Conservation (phyloP, 2,113 vertebrate species). For the Mormoops blainvillei region DNA sequence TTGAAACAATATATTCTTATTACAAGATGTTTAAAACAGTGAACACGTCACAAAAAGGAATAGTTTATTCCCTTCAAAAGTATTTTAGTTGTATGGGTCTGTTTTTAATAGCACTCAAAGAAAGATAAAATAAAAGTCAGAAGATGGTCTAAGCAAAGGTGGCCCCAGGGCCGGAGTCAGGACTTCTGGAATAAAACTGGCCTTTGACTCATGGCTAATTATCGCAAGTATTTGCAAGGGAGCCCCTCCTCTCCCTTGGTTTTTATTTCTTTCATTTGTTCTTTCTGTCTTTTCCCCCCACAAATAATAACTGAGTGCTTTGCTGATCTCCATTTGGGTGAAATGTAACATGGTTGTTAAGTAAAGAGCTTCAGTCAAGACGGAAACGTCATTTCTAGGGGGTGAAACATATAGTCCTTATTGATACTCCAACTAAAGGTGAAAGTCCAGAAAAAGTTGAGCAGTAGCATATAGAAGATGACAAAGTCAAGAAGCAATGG, state of each 20-base stretch:
- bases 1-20: not conserved
- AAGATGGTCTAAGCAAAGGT: not conserved
- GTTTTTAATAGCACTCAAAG: not conserved
- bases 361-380: not conserved
- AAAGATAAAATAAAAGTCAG: not conserved
- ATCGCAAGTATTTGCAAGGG: not conserved
- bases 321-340: not conserved
- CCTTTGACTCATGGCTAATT: not conserved
- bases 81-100: not conserved
- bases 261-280: not conserved
- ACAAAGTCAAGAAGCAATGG: not conserved
- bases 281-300: not conserved
- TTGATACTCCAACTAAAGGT: not conserved
- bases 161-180: not conserved
- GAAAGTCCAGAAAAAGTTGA: not conserved
- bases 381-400: not conserved
- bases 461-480: not conserved
- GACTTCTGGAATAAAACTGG: not conserved
- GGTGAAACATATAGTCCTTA: not conserved
- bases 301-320: not conserved
- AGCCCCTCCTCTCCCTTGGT: rapidly evolving
- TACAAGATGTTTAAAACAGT: not conserved
- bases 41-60: not conserved
- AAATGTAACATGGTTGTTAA: not conserved
- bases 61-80: not conserved